Percentiles rank a stretch among this genome's conserved stretches.
These are phyloP conservation scores for Clarias platycephalus DNA, from an alignment of 2,797 vertebrate species.

Conservation along the genomic window DNA sequence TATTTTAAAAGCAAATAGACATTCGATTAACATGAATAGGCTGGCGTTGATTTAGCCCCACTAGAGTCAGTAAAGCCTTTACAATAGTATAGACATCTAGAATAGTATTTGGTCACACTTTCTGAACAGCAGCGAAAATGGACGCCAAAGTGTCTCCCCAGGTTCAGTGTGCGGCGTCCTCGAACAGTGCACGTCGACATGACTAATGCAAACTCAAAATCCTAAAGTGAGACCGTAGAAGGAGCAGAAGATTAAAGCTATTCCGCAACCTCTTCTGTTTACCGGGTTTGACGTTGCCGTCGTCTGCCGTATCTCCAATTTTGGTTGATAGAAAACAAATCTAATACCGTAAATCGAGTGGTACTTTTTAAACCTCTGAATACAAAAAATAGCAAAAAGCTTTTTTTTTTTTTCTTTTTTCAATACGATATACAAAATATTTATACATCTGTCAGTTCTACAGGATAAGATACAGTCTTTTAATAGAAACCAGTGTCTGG, in stretches of 20 bases:
- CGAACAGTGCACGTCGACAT: conserved; percentile 45
- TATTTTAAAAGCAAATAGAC: conserved; percentile 66
- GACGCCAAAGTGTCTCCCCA: conserved; percentile 56
- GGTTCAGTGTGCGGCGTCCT: conserved; percentile 31
- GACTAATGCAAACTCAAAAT: conserved; percentile 9
- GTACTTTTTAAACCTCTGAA: conserved; percentile 62
- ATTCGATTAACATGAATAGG: conserved; percentile 71
- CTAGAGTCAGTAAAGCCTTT: conserved; percentile 62
- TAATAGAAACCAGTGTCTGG: conserved; percentile 45
- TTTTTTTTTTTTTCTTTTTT: conserved; percentile 24
- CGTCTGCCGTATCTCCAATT: conserved; percentile 34
- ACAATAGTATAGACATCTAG: conserved; percentile 58
- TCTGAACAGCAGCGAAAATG: conserved; percentile 56
- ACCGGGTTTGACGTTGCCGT: conserved; percentile 49
- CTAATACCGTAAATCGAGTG: conserved; percentile 67
- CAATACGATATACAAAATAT: conserved; percentile 59
- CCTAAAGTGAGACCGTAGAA: conserved; percentile 1
- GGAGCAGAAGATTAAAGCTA: conserved; percentile 67
- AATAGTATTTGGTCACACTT: conserved; percentile 76
- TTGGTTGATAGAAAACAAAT: conserved; percentile 62
- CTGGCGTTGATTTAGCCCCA: conserved; percentile 73
- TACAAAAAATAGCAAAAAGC: conserved; percentile 78
- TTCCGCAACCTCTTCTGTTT: conserved; percentile 58
- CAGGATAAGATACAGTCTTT: conserved; percentile 48
- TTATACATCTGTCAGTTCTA: conserved; percentile 47